phyloP scores from a whole-genome alignment of 1,140 invertebrate genomes.

The Drosophila oshimai region DNA sequence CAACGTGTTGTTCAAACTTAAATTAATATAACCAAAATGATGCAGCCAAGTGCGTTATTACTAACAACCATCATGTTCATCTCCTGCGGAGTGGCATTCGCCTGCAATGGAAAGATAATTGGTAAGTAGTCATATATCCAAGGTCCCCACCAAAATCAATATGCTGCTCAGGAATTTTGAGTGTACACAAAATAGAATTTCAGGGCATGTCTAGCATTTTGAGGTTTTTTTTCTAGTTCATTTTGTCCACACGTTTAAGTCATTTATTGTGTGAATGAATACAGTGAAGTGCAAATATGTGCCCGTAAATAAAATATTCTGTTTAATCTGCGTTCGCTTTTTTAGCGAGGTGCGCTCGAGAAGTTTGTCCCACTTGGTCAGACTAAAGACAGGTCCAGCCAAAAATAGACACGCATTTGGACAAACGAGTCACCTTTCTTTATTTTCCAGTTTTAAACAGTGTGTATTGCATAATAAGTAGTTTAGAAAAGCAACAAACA shows the following conservation, averaged over 20 bases:
- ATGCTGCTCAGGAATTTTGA: slow-evolving; percentile 42
- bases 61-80: slow-evolving; percentile 56
- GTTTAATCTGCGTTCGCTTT: slow-evolving; percentile 30
- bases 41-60: slow-evolving; percentile 63
- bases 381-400: slow-evolving; percentile 9
- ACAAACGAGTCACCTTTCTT: slow-evolving; percentile 38
- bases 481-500: slow-evolving; percentile 54
- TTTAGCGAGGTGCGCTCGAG: slow-evolving; percentile 42
- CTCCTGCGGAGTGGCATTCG: slow-evolving; percentile 61
- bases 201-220: slow-evolving; percentile 25
- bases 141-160: slow-evolving; percentile 8
- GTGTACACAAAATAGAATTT: slow-evolving; percentile 20
- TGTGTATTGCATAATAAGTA: slow-evolving; percentile 63
- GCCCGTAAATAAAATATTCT: slow-evolving; percentile 27
- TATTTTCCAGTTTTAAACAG: slow-evolving; percentile 29
- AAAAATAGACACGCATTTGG: slow-evolving; percentile 25
- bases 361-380: slow-evolving; percentile 11
- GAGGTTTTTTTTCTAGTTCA: slow-evolving; percentile 21
- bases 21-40: slow-evolving; percentile 46
- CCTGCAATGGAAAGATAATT: slow-evolving; percentile 79
- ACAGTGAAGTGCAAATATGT: slow-evolving; percentile 61
- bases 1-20: not conserved
- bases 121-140: slow-evolving; percentile 54
- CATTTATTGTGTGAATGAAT: slow-evolving; percentile 66
- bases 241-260: slow-evolving; percentile 56